Conservation (phyloP, 2,888 invertebrate genomes). For the Agonopterix alstromeriana region DNA sequence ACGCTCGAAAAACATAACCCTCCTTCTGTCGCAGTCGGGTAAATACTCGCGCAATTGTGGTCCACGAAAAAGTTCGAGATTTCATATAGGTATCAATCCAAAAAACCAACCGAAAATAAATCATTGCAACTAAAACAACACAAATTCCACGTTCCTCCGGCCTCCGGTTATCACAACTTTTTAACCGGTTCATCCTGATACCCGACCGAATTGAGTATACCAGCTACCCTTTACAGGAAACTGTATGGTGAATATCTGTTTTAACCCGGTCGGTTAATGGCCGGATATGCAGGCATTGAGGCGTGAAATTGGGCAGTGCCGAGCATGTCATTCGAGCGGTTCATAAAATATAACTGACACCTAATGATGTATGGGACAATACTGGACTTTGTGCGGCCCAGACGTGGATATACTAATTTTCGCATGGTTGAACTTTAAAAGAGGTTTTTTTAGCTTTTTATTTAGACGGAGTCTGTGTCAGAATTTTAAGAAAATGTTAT, state of each 20-base stretch:
- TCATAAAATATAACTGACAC: slow-evolving; percentile 37
- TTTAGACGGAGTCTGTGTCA: too few relatives aligned
- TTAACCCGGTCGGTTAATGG: slow-evolving; percentile 10
- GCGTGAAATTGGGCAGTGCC: slow-evolving; percentile 34
- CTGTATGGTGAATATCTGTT: neutral
- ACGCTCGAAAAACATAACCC: too few relatives aligned
- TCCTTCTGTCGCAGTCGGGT: too few relatives aligned
- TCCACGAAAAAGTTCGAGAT: too few relatives aligned
- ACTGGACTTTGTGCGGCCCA: too few relatives aligned
- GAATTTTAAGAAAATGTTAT: too few relatives aligned
- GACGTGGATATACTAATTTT: too few relatives aligned
- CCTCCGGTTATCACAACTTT: slow-evolving; percentile 1
- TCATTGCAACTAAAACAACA: neutral
- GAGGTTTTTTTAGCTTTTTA: too few relatives aligned
- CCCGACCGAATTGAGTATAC: slow-evolving; percentile 5
- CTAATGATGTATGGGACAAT: slow-evolving; percentile 33
- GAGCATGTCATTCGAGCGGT: slow-evolving; percentile 11
- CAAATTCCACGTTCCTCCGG: neutral
- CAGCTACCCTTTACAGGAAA: neutral
- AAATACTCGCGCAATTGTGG: too few relatives aligned
- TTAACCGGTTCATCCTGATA: slow-evolving; percentile 9
- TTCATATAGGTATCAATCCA: too few relatives aligned
- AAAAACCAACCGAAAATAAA: neutral
- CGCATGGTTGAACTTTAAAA: too few relatives aligned
- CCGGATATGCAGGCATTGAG: slow-evolving; percentile 21